A percentile compares a stretch with the other conserved stretches of the same genome.
phyloP scores from a whole-genome alignment of 1,140 invertebrate genomes.

The Drosophila neocordata region DNA sequence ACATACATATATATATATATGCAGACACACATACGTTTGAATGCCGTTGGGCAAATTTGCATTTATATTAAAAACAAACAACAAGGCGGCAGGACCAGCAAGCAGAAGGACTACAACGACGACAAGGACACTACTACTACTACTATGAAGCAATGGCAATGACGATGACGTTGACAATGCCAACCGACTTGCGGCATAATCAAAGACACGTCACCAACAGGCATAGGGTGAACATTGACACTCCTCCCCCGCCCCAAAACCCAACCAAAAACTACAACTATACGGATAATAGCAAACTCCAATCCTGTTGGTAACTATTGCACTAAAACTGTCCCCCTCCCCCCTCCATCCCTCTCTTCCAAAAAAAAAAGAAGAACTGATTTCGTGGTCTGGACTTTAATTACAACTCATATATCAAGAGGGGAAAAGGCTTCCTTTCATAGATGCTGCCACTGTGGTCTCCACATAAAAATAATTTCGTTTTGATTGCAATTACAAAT shows the following conservation, averaged over 20 bases:
- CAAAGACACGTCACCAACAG: conserved; percentile 79
- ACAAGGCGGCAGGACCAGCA: conserved; percentile 49
- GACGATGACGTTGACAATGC: conserved; percentile 61
- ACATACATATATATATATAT: conserved; percentile 7
- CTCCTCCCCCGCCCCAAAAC: conserved; percentile 21
- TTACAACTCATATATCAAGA: conserved; percentile 82
- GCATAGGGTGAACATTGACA: conserved; percentile 29
- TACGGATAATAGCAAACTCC: conserved; percentile 15
- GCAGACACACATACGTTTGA: conserved; percentile 39
- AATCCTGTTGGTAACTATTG: conserved; percentile 44
- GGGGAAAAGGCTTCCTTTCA: conserved; percentile 36
- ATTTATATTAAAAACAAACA: conserved; percentile 81
- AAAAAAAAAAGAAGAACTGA: conserved; percentile 44
- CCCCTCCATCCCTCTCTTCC: no score
- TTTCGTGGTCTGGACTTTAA: conserved; percentile 74
- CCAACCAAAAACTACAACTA: conserved; percentile 2
- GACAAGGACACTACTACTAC: conserved; percentile 13
- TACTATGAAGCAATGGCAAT: background rate
- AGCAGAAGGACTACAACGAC: background rate
- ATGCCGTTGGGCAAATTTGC: conserved; percentile 75
- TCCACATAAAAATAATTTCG: conserved; percentile 78
- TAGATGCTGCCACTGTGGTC: conserved; percentile 21
- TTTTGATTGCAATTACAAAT: conserved; percentile 81
- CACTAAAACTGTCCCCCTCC: conserved; percentile 39
- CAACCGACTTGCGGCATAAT: conserved; percentile 75